phyloP scores from a whole-genome alignment of 1,140 invertebrate species.

The Rhagoletis zephyria region DNA sequence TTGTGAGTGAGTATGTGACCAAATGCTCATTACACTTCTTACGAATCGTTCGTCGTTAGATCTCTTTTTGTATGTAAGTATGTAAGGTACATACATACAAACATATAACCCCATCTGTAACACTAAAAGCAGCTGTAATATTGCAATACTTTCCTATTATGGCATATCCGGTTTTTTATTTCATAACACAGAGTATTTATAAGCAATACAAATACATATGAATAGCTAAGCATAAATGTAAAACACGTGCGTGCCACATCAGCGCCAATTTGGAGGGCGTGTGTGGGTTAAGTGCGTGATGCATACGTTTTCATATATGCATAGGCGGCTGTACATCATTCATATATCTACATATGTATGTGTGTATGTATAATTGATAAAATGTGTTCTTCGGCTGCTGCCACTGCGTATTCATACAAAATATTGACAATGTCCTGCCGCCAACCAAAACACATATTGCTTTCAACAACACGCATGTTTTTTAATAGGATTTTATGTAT shows the following conservation, averaged over 20 bases:
- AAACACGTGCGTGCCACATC: not conserved
- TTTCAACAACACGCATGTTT: conserved; percentile 54
- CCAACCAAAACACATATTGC: not conserved
- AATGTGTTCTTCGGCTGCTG: conserved; percentile 13
- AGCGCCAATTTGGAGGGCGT: conserved; percentile 9
- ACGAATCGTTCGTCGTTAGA: no score
- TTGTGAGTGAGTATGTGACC: not conserved
- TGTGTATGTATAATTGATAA: conserved; percentile 2
- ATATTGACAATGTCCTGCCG: conserved; percentile 30
- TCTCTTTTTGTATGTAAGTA: no score
- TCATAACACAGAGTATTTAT: not conserved
- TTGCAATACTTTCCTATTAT: not conserved
- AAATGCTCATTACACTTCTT: not conserved
- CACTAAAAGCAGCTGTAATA: conserved; percentile 15
- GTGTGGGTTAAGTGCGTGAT: not conserved
- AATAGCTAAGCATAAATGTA: not conserved
- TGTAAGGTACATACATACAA: not conserved
- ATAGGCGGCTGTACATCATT: not conserved
- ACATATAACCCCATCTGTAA: conserved; percentile 13
- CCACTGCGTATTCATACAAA: not conserved
- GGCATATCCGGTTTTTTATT: not conserved
- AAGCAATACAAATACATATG: not conserved
- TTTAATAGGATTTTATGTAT: conserved; percentile 56
- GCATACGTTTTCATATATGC: not conserved
- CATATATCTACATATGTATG: not conserved